A percentile compares a stretch with the other conserved stretches of the same genome.
Evolutionary conservation across 2,797 vertebrate genomes (phyloP).

Genomic region (Corythornis leucogaster): DNA sequence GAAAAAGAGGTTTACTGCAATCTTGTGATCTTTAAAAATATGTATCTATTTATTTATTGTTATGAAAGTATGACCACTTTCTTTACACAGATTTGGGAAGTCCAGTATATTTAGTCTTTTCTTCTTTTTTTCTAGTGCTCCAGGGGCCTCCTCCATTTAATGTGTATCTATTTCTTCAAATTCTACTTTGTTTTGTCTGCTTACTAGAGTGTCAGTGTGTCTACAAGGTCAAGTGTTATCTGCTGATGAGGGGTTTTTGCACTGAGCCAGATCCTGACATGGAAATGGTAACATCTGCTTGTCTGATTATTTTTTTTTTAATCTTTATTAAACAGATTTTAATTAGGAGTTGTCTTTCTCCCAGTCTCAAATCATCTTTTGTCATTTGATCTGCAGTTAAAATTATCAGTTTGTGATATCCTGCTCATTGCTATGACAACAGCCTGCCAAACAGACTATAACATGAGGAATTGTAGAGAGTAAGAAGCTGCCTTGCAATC

Average conservation of each 20-base stretch:
- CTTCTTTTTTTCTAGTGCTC: neutral
- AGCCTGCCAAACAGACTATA: neutral
- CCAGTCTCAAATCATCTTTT: neutral
- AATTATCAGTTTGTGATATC: slow-evolving; percentile 2
- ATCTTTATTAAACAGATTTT: slow-evolving; percentile 1
- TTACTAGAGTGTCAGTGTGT: neutral
- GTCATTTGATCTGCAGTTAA: neutral
- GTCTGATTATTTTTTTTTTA: neutral
- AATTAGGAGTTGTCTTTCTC: neutral
- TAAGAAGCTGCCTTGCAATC: neutral
- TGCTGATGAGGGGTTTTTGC: neutral
- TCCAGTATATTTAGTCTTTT: neutral
- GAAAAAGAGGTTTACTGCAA: neutral
- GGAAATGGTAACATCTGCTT: neutral
- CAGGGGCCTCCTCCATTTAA: neutral
- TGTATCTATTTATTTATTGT: neutral
- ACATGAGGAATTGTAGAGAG: neutral
- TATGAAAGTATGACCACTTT: neutral
- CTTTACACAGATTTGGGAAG: neutral
- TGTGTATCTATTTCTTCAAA: neutral
- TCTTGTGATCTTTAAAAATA: neutral
- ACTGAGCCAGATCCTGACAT: neutral
- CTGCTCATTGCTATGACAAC: slow-evolving; percentile 40
- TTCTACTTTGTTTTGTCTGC: neutral
- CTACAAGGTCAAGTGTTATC: neutral